A percentile compares a stretch with the other conserved stretches of the same genome.
Conservation (phyloP, 2,888 invertebrate species). For the Melanargia galathea region DNA sequence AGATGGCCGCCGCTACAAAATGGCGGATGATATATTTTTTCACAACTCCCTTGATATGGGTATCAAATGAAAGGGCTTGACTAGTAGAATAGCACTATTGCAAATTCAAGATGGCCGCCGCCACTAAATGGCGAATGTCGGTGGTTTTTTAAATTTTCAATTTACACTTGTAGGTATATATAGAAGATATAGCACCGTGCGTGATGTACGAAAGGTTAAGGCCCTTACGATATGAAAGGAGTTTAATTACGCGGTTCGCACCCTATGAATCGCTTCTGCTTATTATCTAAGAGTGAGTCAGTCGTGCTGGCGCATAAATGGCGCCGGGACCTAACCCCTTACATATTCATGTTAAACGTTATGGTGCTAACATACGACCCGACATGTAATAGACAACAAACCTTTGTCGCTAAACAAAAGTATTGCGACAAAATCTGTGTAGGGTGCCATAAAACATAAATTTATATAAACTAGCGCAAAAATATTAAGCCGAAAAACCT, state of each 20-base stretch:
- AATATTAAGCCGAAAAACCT: too few species aligned
- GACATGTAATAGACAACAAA: not conserved
- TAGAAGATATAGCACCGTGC: not conserved
- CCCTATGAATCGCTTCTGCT: constrained; percentile 26
- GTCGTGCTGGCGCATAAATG: constrained; percentile 32
- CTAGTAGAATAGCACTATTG: too few species aligned
- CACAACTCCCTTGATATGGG: too few species aligned
- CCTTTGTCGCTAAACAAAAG: not conserved
- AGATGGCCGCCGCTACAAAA: too few species aligned
- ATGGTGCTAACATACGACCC: not conserved
- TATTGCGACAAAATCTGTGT: not conserved
- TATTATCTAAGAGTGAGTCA: constrained; percentile 35
- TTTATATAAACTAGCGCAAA: too few species aligned
- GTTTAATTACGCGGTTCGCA: constrained; percentile 27
- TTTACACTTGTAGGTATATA: too few species aligned
- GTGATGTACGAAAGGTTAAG: constrained; percentile 16
- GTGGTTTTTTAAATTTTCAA: too few species aligned
- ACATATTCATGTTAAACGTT: constrained; percentile 14
- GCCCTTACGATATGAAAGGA: constrained; percentile 24
- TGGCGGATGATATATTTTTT: too few species aligned
- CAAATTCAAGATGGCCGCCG: too few species aligned
- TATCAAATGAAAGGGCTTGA: too few species aligned
- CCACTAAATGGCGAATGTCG: too few species aligned
- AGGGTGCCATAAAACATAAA: not conserved
- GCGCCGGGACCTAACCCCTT: constrained; percentile 24